Evolutionary conservation across 1,140 invertebrate species (phyloP), one percentile per base, ranked within the genome.

Genomic region (Stratiolaelaps scimitus): DNA sequence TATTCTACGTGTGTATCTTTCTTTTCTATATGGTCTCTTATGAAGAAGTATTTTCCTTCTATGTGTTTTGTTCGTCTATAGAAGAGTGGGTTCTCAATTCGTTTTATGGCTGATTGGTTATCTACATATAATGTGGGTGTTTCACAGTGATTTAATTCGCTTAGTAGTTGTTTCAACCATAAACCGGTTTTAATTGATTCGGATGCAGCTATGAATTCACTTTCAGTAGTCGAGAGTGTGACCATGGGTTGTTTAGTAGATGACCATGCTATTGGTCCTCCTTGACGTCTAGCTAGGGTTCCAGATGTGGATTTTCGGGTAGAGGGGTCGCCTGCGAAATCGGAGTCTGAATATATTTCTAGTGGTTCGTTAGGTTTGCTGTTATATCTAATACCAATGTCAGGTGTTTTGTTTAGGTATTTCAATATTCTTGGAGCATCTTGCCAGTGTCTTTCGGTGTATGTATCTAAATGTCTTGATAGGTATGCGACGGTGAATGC

Each of bases 1-100:
- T 48, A 64, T 44, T 46, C 23, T 15, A 71, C 6, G 0, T 43
- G 1, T 23, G 67, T 43, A 48, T 7, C 23, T 34, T 64, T 44
- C 19, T 64, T 70, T 17, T 67, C 60, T 7, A 72, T 69, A 47
- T 72, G 66, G 66, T 74, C 71, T 43, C 74, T 47, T 44, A 76
- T 72, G 64, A 75, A 75, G 66, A 74, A 73, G 66, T 74, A 71
- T 46, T 72, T 72, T 7, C 75, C 72, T 28, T 73, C 67, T 46
- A 77, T 77, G 65, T 76, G 75, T 66, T 77, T 76, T 0, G 75
- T 74, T 60, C 76, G 69, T 34, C 70, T 66, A 64, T 78, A 75
- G 46, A 75, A 75, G 44, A 74, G 71, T 7, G 74, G 73, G 70
- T 76, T 77, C 43, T 75, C 67, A 23, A 71, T 69, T 2, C 75